Evolutionary conservation across 2,888 invertebrate genomes (phyloP), one percentile per base, ranked within the genome.

Genomic region (Pachydiplax longipennis): DNA sequence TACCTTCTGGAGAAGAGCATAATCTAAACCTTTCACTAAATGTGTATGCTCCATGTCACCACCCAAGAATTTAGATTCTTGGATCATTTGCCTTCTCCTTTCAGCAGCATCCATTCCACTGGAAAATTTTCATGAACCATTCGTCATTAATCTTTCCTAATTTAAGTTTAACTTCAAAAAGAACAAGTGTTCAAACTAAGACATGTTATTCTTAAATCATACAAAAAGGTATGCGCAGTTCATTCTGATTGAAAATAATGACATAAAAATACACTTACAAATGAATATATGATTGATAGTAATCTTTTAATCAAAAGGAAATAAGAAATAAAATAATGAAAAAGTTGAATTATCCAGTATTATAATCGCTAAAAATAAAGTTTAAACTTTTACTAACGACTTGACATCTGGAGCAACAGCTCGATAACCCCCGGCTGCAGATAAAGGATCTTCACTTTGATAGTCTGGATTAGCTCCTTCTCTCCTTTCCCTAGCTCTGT

Each of bases 41-140:
- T 99, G 99, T 93, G 99, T 99, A 93, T 99, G 99, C 93, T 99
- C 99, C 98, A 99, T 99, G 94, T 99, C 99, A 96, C 99, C 99
- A 94, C 99, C 99, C 95, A 99, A 98, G 94, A 99, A 99, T 94
- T 99, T 99, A 0, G 99, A 99, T 94, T 99, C 99, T 95, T 97
- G 95, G 93, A 99, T 99, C 95, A 99, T 97, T 93, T 99, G 98
- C 90, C 99, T 96, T 90, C 99, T 95, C 80, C 99, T 95, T 94
- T 99, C 99, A 10, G 99, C 99, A 0, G 98, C 98, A 95, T 99
- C 98, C 94, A 97, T 92, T 90, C 94, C 94, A 73, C 94, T 94
- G 91, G 58, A 91, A 91, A 73, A 31, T 25, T 73, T 31, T 25
- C 18, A n/a, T n/a, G 8, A 65, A 25, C 0, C 6, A 3, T 53